Base-by-base conservation (phyloP, 1,140 invertebrate species). In the Oppia nitens region DNA sequence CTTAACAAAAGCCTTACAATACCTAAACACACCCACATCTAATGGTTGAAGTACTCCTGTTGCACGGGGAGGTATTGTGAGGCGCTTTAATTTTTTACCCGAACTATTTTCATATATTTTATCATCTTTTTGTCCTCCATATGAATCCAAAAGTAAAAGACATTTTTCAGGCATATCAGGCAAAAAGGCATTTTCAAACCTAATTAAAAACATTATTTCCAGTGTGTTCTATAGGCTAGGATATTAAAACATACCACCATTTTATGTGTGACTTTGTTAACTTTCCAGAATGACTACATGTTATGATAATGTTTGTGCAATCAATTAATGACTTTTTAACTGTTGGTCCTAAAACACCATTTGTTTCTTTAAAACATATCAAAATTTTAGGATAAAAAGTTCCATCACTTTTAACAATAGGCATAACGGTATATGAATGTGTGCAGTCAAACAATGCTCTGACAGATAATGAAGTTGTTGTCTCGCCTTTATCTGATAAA, bases 381-480 rank as follows among this genome's bases (percentile, higher is more conserved):
- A 56, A 4, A 24, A 56, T 4, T 9, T 57, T 57, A 17, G 14
- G 3, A n/a, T 20, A 20, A 2, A 59, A 1, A 23, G n/a, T 23
- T 1, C 57, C 49, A 57, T 55, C 52, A 4, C 11, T 28, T n/a
- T 0, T 14, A 1, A 59, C 4, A 1, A 59, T 32, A 40, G 57
- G 57, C 29, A 32, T 24, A 47, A 53, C 45, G 2, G 57, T 59
- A 40, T 59, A 59, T 12, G 24, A 26, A 54, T 59, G 50, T 2
- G 26, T 52, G 32, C 32, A 40, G 17, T 40, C 32, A 17, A 9
- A 40, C 6, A 40, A 17, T 40, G 32, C 32, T 40, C 17, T 40
- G 17, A 40, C 32, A 40, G 32, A 9, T 40, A 40, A 40, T 9
- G 17, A 9, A 40, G 32, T 40, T 6, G 6, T 9, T 17, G 6